phyloP scores from a whole-genome alignment of 2,888 invertebrate species.

The Ectemnius continuus region DNA sequence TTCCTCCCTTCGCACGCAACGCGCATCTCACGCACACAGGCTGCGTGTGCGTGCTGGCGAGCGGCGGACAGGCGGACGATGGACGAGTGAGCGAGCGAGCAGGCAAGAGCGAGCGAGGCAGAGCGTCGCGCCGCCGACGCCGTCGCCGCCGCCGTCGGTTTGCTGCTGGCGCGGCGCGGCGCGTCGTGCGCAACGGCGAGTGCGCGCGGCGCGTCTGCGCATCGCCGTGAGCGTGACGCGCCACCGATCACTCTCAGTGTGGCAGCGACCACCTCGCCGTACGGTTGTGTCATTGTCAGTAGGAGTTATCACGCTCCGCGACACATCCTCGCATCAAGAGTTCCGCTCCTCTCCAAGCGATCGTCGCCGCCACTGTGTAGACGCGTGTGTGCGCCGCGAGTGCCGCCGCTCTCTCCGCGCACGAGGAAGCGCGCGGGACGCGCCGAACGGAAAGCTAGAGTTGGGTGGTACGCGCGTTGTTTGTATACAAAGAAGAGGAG shows the following conservation, averaged over 20 bases:
- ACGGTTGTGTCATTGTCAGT: slow-evolving; percentile 35
- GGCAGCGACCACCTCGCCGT: slow-evolving; percentile 64
- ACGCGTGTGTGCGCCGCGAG: too few species aligned
- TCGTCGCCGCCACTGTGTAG: too few species aligned
- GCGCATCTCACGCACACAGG: too few species aligned
- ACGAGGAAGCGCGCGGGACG: too few species aligned
- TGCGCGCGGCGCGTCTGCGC: slow-evolving; percentile 66
- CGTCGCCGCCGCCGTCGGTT: too few species aligned
- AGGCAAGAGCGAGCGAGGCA: slow-evolving; percentile 7
- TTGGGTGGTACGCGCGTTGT: slow-evolving; percentile 42
- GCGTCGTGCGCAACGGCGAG: slow-evolving; percentile 58
- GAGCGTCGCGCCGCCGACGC: not conserved
- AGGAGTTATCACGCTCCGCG: not conserved
- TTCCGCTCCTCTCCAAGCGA: slow-evolving; percentile 5
- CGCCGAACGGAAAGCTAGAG: slow-evolving; percentile 34
- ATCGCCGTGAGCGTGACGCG: slow-evolving; percentile 66
- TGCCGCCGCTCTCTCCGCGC: not conserved
- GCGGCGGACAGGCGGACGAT: slow-evolving; percentile 8
- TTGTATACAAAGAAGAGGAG: slow-evolving; percentile 44
- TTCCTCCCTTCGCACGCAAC: slow-evolving; percentile 18
- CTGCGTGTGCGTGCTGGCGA: slow-evolving; percentile 48
- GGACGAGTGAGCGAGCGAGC: slow-evolving; percentile 39
- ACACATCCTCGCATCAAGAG: slow-evolving; percentile 10
- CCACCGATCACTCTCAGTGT: slow-evolving; percentile 72
- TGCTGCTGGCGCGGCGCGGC: slow-evolving; percentile 31